Conservation (phyloP, 2,797 vertebrate genomes). For the Xenops minutus region DNA sequence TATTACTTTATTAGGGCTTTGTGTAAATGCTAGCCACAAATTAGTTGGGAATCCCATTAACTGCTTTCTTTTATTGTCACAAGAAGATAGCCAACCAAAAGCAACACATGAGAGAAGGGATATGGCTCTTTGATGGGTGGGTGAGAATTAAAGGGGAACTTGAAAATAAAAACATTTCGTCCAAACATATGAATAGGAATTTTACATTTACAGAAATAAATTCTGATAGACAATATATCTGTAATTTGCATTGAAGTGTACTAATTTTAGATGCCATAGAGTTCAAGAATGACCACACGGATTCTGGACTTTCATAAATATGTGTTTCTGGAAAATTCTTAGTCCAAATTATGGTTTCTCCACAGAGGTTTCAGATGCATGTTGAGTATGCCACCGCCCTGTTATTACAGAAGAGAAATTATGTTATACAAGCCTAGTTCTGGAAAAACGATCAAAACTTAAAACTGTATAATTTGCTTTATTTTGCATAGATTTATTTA, state of each 20-base stretch:
- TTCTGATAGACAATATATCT: background rate
- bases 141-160: background rate
- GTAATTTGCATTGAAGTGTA: background rate
- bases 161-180: background rate
- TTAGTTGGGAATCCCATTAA: background rate
- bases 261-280: background rate
- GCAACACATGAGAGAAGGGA: background rate
- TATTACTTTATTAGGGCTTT: background rate
- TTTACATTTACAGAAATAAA: background rate
- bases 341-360: background rate
- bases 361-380: background rate
- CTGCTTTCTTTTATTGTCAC: background rate
- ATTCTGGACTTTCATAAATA: background rate
- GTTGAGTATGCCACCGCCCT: background rate
- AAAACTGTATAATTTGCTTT: background rate
- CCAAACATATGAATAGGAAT: background rate
- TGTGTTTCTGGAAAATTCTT: background rate
- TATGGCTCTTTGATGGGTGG: background rate
- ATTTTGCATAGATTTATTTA: background rate
- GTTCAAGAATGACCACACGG: background rate
- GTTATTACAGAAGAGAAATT: background rate
- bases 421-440: background rate
- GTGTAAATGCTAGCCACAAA: background rate
- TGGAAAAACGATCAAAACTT: background rate
- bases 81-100: background rate